A percentile compares a stretch with the other conserved stretches of the same genome.
phyloP scores from a whole-genome alignment of 2,113 vertebrate species.

The Antechinus flavipes region DNA sequence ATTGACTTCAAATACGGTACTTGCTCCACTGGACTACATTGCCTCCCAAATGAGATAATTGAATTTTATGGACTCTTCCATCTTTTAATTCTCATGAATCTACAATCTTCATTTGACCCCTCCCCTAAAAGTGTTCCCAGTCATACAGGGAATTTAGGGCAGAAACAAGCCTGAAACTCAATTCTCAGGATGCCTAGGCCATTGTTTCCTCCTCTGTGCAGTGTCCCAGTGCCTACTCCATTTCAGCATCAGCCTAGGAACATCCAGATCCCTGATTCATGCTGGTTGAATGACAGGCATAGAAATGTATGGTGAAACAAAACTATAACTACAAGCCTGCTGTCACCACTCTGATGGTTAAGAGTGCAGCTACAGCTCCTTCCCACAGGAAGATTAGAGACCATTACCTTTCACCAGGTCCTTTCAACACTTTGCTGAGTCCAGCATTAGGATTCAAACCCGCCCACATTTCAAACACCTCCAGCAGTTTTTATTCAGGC shows the following conservation, averaged over 20 bases:
- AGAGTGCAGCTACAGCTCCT: not conserved
- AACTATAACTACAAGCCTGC: not conserved
- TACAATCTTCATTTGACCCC: not conserved
- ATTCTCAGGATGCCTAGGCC: constrained; percentile 50
- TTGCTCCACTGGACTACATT: not conserved
- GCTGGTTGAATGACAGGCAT: not conserved
- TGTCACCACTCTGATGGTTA: not conserved
- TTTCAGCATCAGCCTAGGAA: not conserved
- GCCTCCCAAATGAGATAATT: not conserved
- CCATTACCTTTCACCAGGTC: not conserved
- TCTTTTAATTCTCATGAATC: not conserved
- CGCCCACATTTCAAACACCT: not conserved
- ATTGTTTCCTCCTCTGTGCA: constrained; percentile 46
- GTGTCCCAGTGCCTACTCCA: not conserved
- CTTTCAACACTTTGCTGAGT: not conserved
- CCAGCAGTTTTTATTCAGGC: constrained; percentile 1
- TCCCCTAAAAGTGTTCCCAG: not conserved
- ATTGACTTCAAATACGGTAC: not conserved
- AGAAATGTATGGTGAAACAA: not conserved
- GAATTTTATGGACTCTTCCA: not conserved
- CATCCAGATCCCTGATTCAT: constrained; percentile 39
- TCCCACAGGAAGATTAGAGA: not conserved
- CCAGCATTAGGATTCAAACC: not conserved
- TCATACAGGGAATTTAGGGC: not conserved
- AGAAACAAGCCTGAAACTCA: constrained; percentile 6